Percentiles rank a stretch among this genome's conserved stretches.
Conservation (phyloP, 2,888 invertebrate genomes). For the Hydrotaea diabolus region DNA sequence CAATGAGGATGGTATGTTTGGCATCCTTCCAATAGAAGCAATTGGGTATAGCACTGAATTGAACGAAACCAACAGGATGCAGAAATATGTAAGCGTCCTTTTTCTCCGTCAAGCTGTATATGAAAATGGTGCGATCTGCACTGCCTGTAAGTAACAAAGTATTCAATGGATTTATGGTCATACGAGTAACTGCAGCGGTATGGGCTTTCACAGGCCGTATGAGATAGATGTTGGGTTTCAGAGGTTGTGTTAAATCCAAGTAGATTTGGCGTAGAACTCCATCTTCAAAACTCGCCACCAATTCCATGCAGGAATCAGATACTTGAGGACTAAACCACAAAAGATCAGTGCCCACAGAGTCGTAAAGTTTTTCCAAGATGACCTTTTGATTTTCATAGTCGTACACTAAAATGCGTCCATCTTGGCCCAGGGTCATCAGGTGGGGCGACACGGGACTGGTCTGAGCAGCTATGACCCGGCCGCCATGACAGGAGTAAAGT, state of each 20-base stretch:
- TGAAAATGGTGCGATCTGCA: slow-evolving; percentile 86
- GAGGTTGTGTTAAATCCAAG: slow-evolving; percentile 71
- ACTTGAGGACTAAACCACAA: slow-evolving; percentile 87
- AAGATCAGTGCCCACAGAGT: slow-evolving; percentile 83
- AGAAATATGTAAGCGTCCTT: slow-evolving; percentile 81
- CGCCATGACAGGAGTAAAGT: slow-evolving; percentile 88
- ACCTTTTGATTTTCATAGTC: slow-evolving; percentile 84
- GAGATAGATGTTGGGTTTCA: slow-evolving; percentile 69
- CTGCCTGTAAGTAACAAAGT: slow-evolving; percentile 86
- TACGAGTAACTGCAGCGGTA: slow-evolving; percentile 83
- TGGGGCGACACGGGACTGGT: slow-evolving; percentile 86
- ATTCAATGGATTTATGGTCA: slow-evolving; percentile 83
- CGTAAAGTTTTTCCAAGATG: slow-evolving; percentile 84
- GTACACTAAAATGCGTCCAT: slow-evolving; percentile 88
- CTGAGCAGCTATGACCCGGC: slow-evolving; percentile 86
- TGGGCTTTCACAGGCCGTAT: slow-evolving; percentile 86
- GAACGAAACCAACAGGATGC: slow-evolving; percentile 86
- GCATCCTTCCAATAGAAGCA: slow-evolving; percentile 85
- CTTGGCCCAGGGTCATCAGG: slow-evolving; percentile 87
- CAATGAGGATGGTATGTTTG: slow-evolving; percentile 82
- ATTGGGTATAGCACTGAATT: slow-evolving; percentile 84
- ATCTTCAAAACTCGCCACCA: slow-evolving; percentile 87
- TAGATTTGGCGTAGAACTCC: slow-evolving; percentile 85
- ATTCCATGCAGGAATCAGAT: slow-evolving; percentile 84
- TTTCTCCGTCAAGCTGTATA: slow-evolving; percentile 82